Conservation (phyloP, 64 coral and sea anemone genomes). For the Montipora efflorescens region DNA sequence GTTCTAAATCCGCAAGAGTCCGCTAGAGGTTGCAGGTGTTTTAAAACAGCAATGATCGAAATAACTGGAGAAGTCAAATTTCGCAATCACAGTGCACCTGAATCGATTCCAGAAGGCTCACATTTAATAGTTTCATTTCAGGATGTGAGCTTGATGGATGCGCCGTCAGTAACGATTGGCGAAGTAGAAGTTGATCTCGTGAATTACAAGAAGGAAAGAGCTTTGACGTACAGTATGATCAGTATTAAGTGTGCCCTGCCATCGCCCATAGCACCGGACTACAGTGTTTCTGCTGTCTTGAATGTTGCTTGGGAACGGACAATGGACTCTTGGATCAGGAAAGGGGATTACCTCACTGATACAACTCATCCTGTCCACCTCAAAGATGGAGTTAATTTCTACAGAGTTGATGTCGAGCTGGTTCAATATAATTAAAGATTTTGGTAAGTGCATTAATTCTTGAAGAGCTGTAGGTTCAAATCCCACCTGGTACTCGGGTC, state of each 20-base stretch:
- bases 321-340: conserved; percentile 62
- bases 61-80: conserved; percentile 71
- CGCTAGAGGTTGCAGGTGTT: too few relatives aligned
- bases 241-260: conserved; percentile 68
- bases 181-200: conserved; percentile 41
- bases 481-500: too few relatives aligned
- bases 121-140: conserved; percentile 71
- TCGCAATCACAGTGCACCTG: conserved; percentile 17
- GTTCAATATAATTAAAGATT: conserved; percentile 22
- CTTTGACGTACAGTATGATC: conserved; percentile 77
- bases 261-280: neutral
- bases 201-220: conserved; percentile 57
- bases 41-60: conserved; percentile 49
- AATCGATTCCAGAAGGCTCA: conserved; percentile 41
- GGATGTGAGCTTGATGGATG: conserved; percentile 77
- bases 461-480: too few relatives aligned
- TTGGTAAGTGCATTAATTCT: neutral
- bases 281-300: conserved; percentile 69
- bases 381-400: conserved; percentile 3
- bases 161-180: conserved; percentile 38
- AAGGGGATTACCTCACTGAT: conserved; percentile 75
- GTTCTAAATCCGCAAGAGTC: too few relatives aligned
- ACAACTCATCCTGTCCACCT: conserved; percentile 39
- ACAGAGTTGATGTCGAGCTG: conserved; percentile 66
- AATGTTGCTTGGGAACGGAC: conserved; percentile 77